These are phyloP conservation scores for Megaptera novaeangliae DNA, from an alignment of 2,113 vertebrate genomes.

Conservation along the genomic window DNA sequence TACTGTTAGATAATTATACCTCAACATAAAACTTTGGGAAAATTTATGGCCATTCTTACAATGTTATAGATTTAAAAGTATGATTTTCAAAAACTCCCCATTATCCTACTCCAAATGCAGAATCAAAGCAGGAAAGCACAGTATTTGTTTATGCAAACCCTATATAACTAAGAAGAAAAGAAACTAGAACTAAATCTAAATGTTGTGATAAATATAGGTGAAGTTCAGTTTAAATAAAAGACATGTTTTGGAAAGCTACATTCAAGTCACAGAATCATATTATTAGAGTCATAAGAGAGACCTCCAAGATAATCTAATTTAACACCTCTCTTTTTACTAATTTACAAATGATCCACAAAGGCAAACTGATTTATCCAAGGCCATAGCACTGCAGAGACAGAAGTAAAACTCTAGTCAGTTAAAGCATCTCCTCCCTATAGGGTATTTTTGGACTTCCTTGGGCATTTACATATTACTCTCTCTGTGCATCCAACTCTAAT, in stretches of 20 bases:
- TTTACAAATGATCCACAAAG: neutral
- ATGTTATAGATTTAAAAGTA: neutral
- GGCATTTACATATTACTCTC: neutral
- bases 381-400: neutral
- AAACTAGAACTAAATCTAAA: neutral
- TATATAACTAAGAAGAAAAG: neutral
- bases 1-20: neutral
- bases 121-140: neutral
- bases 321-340: neutral
- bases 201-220: neutral
- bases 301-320: neutral
- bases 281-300: neutral
- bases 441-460: neutral
- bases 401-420: neutral
- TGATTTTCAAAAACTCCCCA: neutral
- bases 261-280: neutral
- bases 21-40: neutral
- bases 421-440: neutral
- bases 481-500: neutral
- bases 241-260: neutral
- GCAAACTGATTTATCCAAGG: neutral
- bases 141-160: neutral
- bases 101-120: constrained; percentile 2
- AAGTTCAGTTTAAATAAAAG: neutral
- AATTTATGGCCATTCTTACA: neutral